phyloP scores from a whole-genome alignment of 92 coral and sea anemone genomes.

The Metridium senile region DNA sequence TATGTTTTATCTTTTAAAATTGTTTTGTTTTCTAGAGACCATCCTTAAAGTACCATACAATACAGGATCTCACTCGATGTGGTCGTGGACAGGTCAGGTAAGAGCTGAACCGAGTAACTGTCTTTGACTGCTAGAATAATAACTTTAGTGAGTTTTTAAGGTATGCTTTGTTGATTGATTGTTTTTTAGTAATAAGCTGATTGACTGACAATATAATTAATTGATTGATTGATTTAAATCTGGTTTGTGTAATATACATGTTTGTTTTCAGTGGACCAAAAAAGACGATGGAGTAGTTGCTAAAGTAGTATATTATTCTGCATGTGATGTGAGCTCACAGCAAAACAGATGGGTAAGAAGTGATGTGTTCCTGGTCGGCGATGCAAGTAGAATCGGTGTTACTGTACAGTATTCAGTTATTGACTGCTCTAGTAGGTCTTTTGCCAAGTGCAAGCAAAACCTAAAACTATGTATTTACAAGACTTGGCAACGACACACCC shows the following conservation, averaged over 20 bases:
- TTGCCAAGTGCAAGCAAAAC: background rate
- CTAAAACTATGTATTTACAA: constrained; percentile 42
- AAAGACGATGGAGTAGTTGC: background rate
- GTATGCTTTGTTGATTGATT: too few species aligned
- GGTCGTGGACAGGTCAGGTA: background rate
- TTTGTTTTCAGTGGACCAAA: background rate
- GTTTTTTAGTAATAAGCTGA: too few species aligned
- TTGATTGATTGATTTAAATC: too few species aligned
- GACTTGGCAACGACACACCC: background rate
- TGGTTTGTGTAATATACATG: too few species aligned
- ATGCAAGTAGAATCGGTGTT: constrained; percentile 11
- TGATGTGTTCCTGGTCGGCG: constrained; percentile 15
- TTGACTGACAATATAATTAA: too few species aligned
- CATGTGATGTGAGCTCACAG: background rate
- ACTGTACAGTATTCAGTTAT: constrained; percentile 38
- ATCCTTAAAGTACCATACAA: background rate
- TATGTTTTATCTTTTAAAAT: too few species aligned
- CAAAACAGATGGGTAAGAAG: constrained; percentile 45
- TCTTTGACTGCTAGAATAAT: too few species aligned
- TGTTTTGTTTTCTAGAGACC: background rate
- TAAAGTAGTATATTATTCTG: background rate
- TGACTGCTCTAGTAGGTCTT: constrained; percentile 11
- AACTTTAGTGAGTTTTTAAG: too few species aligned
- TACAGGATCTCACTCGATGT: background rate
- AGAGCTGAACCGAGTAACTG: background rate